Base-by-base conservation (phyloP, 2,888 invertebrate genomes). In the Synergus itoensis region DNA sequence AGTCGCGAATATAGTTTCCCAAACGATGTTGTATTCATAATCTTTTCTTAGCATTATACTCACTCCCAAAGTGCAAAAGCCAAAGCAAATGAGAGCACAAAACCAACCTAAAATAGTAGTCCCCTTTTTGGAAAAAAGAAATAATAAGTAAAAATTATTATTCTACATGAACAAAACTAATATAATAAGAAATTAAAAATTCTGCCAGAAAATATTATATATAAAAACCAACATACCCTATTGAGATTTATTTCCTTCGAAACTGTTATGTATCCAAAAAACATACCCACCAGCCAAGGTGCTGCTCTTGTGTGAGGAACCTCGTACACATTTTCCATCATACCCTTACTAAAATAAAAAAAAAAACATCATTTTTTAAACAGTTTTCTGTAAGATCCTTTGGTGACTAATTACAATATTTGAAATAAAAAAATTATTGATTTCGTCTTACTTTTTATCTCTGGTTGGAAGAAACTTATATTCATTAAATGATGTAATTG, bases 1-100 rank as follows among this genome's bases (percentile, higher is more conserved):
- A 1, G 92, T 89, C 69, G 93, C 88, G 84, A 92, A 94, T 43
- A 91, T 78, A 4, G 89, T 88, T 21, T 90, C 88, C 80, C 88
- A 89, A 64, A 88, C 82, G 77, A 84, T 83, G 78, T 91, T 89
- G 83, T 91, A 92, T 1, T 85, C 85, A 79, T 90, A 90, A 64
- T 86, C 83, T 60, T 88, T 83, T 63, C 86, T 82, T 76, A 88
- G 12, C 85, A 62, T 45, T n/a, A 40, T 4, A 16, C 18, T 41
- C 48, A 9, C 14, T 0, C 0, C 77, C 69, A 40, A 79, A 7
- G n/a, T 60, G 28, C 81, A 81, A 21, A 80, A 77, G 28, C 21
- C 69, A 8, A 81, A 77, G 3, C 45, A 4, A 12, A 14, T 40
- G 14, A 77, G 18, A 1, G 77, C n/a, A 18, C 64, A n/a, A 7